Base-by-base conservation (phyloP, 2,113 vertebrate species). In the Erpornis zantholeuca region DNA sequence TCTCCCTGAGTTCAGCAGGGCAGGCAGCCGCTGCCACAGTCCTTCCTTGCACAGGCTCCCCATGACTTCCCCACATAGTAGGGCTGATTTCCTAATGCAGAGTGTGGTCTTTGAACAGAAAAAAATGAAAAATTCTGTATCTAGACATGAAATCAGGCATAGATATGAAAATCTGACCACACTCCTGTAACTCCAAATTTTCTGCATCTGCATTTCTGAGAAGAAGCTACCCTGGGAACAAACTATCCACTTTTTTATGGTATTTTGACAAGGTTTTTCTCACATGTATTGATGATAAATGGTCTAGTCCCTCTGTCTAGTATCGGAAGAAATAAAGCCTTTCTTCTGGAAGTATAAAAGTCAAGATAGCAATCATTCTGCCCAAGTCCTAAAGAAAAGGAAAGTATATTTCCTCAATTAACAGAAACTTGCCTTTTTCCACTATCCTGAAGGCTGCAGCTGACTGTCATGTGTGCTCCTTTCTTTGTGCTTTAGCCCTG, bases 1-100 rank as follows among this genome's bases (percentile, higher is more conserved):
- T 28, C 7, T 27, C 6, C 8, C 15, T 0, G 3, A 14, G 5
- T 16, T 2, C 1, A 71, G 9, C 31, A 45, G 27, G 29, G 21
- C 27, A 61, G 36, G 31, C 52, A 86, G 36, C 45, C 86, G 23
- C 40, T 14, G 7, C 11, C 2, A 2, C 19, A 50, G 38, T 31
- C 31, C 38, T 75, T 61, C 71, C 36, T 47, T 83, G 47, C 12
- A n/a, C 28, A 31, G 4, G 1, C 11, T 49, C 31, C 21, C 21
- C 11, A 7, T 33, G 40, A 57, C 13, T 50, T 70, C n/a, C 19
- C 4, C 23, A 42, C 7, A 21, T 19, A 35, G 8, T 2, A 17
- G 33, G 12, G 7, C 7, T 59, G 42, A 38, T 68, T 85, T 75
- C 31, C 16, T 63, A 63, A 13, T 11, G 18, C 1, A 6, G 18